Evolutionary conservation across 2,888 invertebrate genomes (phyloP), one percentile per base, ranked within the genome.

Genomic region (Ophioninae sp.): DNA sequence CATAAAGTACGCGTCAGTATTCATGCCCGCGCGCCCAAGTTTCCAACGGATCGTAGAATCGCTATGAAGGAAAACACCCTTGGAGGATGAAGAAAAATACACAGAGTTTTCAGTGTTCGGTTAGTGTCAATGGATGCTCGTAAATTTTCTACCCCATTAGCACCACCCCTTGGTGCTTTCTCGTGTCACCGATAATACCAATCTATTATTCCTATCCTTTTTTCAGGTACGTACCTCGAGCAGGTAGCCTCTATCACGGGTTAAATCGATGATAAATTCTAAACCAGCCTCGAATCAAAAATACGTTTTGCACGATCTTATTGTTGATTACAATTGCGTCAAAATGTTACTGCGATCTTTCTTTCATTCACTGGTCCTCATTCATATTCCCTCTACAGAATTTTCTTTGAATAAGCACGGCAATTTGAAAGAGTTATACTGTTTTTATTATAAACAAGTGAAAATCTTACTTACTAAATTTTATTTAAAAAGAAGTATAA

Each of bases 1-100:
- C 90, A 91, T 91, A 91, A 92, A 91, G 85, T 89, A 88, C 3
- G 3, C 88, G 87, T 84, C 88, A 86, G 88, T 87, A 91, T 90
- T 91, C 89, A 90, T 88, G 85, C 85, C 79, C 87, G 85, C 88
- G 87, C 87, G 87, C 87, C 88, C 87, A 87, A 68, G 75, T 82
- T 77, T 87, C 88, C 86, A 86, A 88, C 88, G 41, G 61, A 68
- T 10, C 89, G 88, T 88, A 88, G 90, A 90, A 90, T 91, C 90
- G 90, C 91, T 91, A 91, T 91, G 91, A 88, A 84, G 85, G 85
- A 88, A 86, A 83, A 74, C 83, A 65, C 61, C 69, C 73, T 20
- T 44, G 63, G 58, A 73, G 72, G 59, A 82, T 69, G 72, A 73
- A 69, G 76, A 77, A 69, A 79, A 73, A 82, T 75, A 76, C 51